phyloP scores from a whole-genome alignment of 2,797 vertebrate genomes.

The Heteromormyrus szaboi region DNA sequence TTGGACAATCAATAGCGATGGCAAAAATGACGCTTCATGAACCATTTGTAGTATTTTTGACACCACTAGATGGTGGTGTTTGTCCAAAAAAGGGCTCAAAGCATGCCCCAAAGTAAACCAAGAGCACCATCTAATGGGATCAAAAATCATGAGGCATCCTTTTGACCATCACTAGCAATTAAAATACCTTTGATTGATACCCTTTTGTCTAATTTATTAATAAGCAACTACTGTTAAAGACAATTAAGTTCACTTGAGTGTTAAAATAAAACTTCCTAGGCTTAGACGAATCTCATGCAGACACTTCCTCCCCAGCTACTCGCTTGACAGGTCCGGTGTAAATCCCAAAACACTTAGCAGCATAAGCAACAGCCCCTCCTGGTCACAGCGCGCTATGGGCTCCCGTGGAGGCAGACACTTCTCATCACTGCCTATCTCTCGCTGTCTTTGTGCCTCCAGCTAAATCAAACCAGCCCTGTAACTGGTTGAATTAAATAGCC shows the following conservation, averaged over 20 bases:
- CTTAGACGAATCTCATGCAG: not conserved
- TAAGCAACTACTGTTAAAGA: not conserved
- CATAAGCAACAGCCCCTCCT: not conserved
- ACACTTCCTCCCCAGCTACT: not conserved
- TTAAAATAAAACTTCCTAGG: not conserved
- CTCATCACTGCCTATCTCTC: not conserved
- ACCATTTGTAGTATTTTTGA: not conserved
- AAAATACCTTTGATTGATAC: not conserved
- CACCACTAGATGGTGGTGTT: not conserved
- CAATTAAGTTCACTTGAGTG: not conserved
- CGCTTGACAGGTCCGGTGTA: not conserved
- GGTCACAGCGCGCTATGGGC: not conserved
- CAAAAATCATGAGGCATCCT: not conserved
- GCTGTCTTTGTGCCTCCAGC: not conserved
- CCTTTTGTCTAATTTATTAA: not conserved
- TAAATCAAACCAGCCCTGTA: not conserved
- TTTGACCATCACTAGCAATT: not conserved
- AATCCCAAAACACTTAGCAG: not conserved
- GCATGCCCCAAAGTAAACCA: not conserved
- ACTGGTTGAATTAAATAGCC: not conserved
- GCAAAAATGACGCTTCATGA: not conserved
- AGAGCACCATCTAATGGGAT: not conserved
- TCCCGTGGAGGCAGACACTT: not conserved
- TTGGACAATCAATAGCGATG: not conserved
- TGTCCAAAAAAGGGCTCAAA: not conserved